These are phyloP conservation scores for Oreochromis tanganicae DNA, from an alignment of 2,113 vertebrate species.

Conservation along the genomic window DNA sequence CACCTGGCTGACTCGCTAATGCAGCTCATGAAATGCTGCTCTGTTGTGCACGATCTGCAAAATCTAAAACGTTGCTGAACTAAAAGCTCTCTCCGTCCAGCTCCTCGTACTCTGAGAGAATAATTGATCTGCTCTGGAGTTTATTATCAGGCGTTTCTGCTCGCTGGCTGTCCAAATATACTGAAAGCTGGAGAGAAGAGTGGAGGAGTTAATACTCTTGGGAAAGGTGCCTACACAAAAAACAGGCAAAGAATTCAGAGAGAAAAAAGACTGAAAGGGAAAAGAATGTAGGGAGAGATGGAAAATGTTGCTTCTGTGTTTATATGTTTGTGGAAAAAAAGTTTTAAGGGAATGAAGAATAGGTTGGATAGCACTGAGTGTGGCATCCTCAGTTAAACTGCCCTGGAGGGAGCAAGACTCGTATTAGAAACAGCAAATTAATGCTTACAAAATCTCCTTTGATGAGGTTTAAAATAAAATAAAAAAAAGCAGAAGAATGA, in stretches of 20 bases:
- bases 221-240: neutral
- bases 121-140: conserved; percentile 40
- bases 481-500: neutral
- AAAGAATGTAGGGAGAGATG: neutral
- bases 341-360: neutral
- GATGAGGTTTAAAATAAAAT: neutral
- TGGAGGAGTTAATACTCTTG: neutral
- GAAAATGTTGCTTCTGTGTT: neutral
- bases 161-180: conserved; percentile 26
- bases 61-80: neutral
- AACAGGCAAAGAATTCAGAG: neutral
- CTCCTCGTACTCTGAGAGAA: neutral
- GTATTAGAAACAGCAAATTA: neutral
- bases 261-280: neutral
- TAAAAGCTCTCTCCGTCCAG: neutral
- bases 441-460: neutral
- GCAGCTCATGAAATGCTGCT: neutral
- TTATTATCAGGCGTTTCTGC: conserved; percentile 30
- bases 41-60: neutral
- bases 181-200: neutral
- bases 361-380: neutral
- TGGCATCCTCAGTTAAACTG: neutral
- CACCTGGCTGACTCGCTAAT: neutral
- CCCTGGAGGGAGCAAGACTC: neutral
- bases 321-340: neutral